Percentiles rank a stretch among this genome's conserved stretches.
These are phyloP conservation scores for Mesorhabditis sp. DNA, from an alignment of 2,888 invertebrate genomes.

Conservation along the genomic window DNA sequence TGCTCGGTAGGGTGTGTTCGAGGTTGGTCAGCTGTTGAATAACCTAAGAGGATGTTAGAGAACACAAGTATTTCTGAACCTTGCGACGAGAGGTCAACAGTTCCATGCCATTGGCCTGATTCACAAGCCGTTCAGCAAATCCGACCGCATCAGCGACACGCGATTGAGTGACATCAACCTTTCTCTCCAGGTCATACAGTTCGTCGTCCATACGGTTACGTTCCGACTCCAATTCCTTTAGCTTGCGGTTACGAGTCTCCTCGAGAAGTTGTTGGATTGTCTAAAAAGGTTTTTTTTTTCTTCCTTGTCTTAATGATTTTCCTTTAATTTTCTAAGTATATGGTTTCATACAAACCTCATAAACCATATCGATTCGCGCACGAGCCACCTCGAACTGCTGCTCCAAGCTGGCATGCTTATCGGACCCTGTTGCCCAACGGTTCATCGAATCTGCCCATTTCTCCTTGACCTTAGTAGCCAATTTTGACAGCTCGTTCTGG, in stretches of 20 bases:
- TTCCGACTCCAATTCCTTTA: conserved; percentile 38
- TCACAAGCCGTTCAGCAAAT: conserved; percentile 42
- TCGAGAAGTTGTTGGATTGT: conserved; percentile 8
- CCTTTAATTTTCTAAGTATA: no score
- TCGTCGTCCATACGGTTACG: conserved; percentile 39
- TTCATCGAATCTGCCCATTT: conserved; percentile 33
- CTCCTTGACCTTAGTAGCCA: conserved; percentile 28
- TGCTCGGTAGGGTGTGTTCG: conserved; percentile 43
- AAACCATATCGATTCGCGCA: conserved; percentile 24
- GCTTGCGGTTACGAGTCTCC: conserved; percentile 12
- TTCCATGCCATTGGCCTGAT: conserved; percentile 41
- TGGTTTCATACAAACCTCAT: conserved; percentile 15
- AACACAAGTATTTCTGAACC: conserved; percentile 11
- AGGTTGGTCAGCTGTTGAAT: conserved; percentile 44
- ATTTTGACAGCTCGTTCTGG: conserved; percentile 22
- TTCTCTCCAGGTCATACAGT: conserved; percentile 42
- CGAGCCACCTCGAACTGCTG: conserved; percentile 41
- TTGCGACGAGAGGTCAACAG: conserved; percentile 43
- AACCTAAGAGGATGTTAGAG: conserved; percentile 13
- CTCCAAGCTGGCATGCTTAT: conserved; percentile 29
- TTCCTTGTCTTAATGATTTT: conserved; percentile 13
- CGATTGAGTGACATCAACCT: conserved; percentile 38
- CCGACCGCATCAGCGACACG: conserved; percentile 42
- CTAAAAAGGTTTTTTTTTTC: conserved; percentile 9
- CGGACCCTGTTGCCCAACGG: conserved; percentile 28